Evolutionary conservation across 2,113 vertebrate genomes (phyloP).

Genomic region (Rhinopithecus roxellana): DNA sequence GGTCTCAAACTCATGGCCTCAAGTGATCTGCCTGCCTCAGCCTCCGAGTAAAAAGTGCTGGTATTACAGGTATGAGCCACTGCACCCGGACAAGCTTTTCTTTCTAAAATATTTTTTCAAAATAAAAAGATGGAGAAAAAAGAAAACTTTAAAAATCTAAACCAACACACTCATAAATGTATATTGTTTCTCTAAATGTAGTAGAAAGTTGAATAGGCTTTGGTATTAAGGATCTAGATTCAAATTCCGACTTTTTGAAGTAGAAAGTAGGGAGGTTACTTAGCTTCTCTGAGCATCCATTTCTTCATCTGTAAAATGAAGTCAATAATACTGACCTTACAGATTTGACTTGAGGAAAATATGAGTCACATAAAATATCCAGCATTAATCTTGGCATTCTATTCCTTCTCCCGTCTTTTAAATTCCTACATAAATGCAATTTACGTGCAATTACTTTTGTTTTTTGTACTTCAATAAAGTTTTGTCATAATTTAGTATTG

Average conservation of each 20-base stretch:
- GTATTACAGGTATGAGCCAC: neutral
- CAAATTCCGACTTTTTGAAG: slow-evolving; percentile 18
- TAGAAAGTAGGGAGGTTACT: neutral
- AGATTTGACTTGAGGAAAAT: neutral
- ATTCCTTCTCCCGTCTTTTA: neutral
- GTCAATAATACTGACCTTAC: neutral
- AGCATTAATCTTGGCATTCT: neutral
- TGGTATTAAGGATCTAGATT: neutral
- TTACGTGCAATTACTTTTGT: neutral
- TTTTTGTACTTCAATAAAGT: neutral
- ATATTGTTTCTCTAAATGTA: slow-evolving; percentile 1
- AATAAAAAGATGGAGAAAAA: neutral
- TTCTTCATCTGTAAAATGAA: slow-evolving; percentile 41
- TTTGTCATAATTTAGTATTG: slow-evolving; percentile 17
- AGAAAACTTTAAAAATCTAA: neutral
- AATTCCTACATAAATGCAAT: slow-evolving; percentile 23
- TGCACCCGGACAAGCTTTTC: neutral
- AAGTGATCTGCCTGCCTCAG: neutral
- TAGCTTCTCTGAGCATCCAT: slow-evolving; percentile 31
- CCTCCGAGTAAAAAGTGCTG: neutral
- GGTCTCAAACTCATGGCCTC: neutral
- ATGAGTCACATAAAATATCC: neutral
- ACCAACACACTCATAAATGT: neutral
- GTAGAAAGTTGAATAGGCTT: neutral
- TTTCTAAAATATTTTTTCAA: neutral